A percentile compares a stretch with the other conserved stretches of the same genome.
Evolutionary conservation across 1,140 invertebrate genomes (phyloP).

Genomic region (Atta colombica): DNA sequence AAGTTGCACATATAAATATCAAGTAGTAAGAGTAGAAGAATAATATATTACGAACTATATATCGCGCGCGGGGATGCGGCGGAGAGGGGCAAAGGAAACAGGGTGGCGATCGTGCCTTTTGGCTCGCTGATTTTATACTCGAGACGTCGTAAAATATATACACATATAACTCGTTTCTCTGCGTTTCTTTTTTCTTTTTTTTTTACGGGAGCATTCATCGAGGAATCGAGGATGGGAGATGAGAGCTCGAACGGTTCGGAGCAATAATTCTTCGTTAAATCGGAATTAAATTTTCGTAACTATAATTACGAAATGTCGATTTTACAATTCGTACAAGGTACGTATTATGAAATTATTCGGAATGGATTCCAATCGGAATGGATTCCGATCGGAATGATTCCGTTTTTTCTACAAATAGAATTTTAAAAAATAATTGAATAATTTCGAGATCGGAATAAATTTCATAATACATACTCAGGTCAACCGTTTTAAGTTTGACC

Average conservation of each 20-base stretch:
- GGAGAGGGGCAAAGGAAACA: not conserved
- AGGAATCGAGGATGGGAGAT: constrained; percentile 31
- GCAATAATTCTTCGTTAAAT: constrained; percentile 12
- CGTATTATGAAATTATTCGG: too few species aligned
- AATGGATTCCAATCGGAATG: too few species aligned
- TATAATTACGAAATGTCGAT: not conserved
- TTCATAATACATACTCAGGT: too few species aligned
- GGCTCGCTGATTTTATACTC: constrained; percentile 22
- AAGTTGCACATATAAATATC: constrained; percentile 71
- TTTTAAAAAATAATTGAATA: too few species aligned
- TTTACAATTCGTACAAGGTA: not conserved
- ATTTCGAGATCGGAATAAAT: too few species aligned
- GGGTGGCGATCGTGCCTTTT: constrained; percentile 16
- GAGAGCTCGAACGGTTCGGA: constrained; percentile 14
- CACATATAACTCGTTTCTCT: constrained; percentile 7
- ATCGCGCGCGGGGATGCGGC: constrained; percentile 32
- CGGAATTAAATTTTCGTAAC: not conserved
- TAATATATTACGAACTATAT: constrained; percentile 47
- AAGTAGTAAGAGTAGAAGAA: constrained; percentile 60
- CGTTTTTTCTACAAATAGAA: too few species aligned
- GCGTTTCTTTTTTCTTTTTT: not conserved
- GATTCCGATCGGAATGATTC: too few species aligned
- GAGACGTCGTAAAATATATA: constrained; percentile 16
- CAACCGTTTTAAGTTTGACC: not conserved
- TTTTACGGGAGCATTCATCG: constrained; percentile 17